A percentile compares a stretch with the other conserved stretches of the same genome.
Conservation (phyloP, 2,888 invertebrate genomes). For the Sarcophaga caerulescens region DNA sequence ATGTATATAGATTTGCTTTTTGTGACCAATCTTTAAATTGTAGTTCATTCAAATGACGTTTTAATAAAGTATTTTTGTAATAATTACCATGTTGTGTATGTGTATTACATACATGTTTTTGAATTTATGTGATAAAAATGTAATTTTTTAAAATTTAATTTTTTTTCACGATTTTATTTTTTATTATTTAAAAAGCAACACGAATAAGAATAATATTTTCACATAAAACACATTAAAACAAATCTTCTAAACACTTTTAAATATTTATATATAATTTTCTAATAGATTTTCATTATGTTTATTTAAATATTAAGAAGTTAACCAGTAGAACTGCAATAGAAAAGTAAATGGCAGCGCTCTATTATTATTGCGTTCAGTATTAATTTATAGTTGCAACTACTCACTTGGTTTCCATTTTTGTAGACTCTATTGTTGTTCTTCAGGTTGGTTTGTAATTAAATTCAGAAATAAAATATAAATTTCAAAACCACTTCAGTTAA, state of each 20-base stretch:
- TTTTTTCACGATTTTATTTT: slow-evolving; percentile 26
- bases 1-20: background rate
- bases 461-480: background rate
- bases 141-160: slow-evolving; percentile 5
- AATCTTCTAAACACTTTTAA: slow-evolving; percentile 26
- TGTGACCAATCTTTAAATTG: background rate
- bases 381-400: background rate
- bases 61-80: too few species aligned
- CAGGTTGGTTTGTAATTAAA: slow-evolving; percentile 54
- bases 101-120: too few species aligned
- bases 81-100: too few species aligned
- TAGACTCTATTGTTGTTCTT: slow-evolving; percentile 63
- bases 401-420: slow-evolving; percentile 43
- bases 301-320: slow-evolving; percentile 14
- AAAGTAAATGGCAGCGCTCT: background rate
- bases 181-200: slow-evolving; percentile 50
- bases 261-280: slow-evolving; percentile 37
- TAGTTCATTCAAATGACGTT: too few species aligned
- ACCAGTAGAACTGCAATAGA: slow-evolving; percentile 35
- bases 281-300: background rate
- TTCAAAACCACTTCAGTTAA: background rate
- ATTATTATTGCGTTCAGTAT: background rate
- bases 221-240: slow-evolving; percentile 19
- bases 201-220: slow-evolving; percentile 18
- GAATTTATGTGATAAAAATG: slow-evolving; percentile 1